Base-by-base conservation (phyloP, 1,140 invertebrate species). In the Drosophila mauritiana region DNA sequence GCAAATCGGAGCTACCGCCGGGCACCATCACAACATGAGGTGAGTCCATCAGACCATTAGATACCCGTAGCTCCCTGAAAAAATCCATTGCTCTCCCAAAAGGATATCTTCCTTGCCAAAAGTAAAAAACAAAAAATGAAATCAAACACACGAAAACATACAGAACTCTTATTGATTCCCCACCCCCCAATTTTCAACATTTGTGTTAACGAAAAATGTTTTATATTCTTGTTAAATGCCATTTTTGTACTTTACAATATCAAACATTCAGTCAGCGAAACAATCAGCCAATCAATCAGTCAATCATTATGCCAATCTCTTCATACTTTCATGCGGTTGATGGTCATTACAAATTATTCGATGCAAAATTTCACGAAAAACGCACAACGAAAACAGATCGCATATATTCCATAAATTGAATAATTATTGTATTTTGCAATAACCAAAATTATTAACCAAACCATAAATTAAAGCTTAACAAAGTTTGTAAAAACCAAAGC, bases 21-120 rank as follows among this genome's bases (percentile, higher is more conserved):
- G 90, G 83, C 91, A 92, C 90, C 94, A 95, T 92, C 95, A 96
- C 93, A 96, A 96, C 85, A 93, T 96, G 84, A 96, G 96, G 95
- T 96, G 93, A 94, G 83, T 48, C 31, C 12, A 11, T 22, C 2
- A 22, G 20, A 2, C 31, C 7, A 6, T n/a, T 34, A 51, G 10
- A 2, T 68, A 27, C 12, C 31, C 6, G 46, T 68, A 68, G 45
- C 12, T 17, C 63, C 31, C 3, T 49, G 39, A 59, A 52, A 43
- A 74, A 58, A 74, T 42, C 37, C 25, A 62, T 20, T 42, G 22
- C 1, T 27, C 48, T 40, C 34, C 11, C 37, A 46, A 25, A 17
- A 45, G 45, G 31, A 31, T 7, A 25, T 42, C 22, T 36, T 43
- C 12, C 17, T 59, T 43, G 10, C 17, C 42, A 53, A 20, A 10